A percentile compares a stretch with the other conserved stretches of the same genome.
Evolutionary conservation across 2,797 vertebrate species (phyloP).

Genomic region (Sus cebifrons): DNA sequence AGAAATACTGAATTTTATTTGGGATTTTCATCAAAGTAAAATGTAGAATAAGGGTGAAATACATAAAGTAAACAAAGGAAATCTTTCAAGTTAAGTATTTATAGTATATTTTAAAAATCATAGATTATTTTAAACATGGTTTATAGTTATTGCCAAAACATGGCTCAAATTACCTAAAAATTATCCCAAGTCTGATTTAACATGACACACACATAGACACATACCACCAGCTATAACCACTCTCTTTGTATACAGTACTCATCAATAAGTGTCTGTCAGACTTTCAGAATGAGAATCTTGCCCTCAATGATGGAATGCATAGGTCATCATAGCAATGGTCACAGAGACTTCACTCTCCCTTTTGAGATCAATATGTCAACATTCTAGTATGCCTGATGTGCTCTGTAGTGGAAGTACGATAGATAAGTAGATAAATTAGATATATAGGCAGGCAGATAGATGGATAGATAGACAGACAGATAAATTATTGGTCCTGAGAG

Average conservation of each 20-base stretch:
- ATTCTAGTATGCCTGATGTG: background rate
- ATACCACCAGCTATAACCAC: background rate
- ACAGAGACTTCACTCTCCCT: background rate
- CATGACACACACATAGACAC: background rate
- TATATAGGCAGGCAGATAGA: background rate
- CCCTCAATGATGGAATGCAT: background rate
- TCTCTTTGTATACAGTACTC: background rate
- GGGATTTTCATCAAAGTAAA: background rate
- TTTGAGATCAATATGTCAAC: background rate
- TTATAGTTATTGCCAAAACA: background rate
- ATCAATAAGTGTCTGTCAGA: background rate
- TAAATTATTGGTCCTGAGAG: background rate
- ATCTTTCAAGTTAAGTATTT: background rate
- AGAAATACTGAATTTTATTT: conserved; percentile 10
- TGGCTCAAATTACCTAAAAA: conserved; percentile 34
- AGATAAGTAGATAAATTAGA: background rate
- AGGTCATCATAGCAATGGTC: background rate
- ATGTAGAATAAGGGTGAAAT: background rate
- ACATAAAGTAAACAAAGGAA: background rate
- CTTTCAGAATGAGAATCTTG: background rate
- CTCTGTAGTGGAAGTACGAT: background rate
- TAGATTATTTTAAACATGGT: background rate
- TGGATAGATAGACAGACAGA: background rate
- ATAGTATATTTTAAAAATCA: background rate
- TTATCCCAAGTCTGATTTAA: background rate